These are phyloP conservation scores for Amphiprion percula DNA, from an alignment of 2,113 vertebrate species.

Conservation along the genomic window DNA sequence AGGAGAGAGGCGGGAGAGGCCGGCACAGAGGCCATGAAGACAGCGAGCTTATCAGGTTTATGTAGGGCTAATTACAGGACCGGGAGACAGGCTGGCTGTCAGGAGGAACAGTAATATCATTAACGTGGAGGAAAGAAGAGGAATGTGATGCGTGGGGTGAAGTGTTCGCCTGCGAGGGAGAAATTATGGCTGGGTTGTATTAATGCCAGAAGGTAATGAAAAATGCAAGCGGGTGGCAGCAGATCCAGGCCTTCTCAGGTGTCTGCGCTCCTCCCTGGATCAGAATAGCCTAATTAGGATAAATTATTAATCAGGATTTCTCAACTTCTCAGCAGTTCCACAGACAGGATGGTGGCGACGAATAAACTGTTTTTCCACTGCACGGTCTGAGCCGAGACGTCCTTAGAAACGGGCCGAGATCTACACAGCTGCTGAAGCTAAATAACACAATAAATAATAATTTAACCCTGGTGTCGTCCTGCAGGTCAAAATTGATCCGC, in stretches of 20 bases:
- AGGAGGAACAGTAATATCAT: conserved; percentile 56
- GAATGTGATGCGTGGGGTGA: conserved; percentile 30
- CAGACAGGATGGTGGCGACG: not conserved
- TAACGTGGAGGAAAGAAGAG: conserved; percentile 38
- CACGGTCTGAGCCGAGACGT: not conserved
- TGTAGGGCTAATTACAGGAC: conserved; percentile 62
- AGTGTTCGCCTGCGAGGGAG: conserved; percentile 33
- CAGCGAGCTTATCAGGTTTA: conserved; percentile 54
- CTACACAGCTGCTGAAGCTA: not conserved
- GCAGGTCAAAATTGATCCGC: too few species aligned
- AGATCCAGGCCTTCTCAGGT: conserved; percentile 65
- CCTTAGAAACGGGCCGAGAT: not conserved
- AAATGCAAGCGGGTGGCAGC: conserved; percentile 61
- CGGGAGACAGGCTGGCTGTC: conserved; percentile 54
- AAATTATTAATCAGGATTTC: conserved; percentile 70
- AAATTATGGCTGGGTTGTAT: conserved; percentile 46
- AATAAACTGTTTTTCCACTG: conserved; percentile 23
- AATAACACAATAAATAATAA: too few species aligned
- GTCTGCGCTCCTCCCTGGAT: conserved; percentile 47
- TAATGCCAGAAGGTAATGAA: conserved; percentile 64
- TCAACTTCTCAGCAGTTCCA: conserved; percentile 48
- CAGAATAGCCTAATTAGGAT: conserved; percentile 70
- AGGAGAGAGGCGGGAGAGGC: conserved; percentile 42
- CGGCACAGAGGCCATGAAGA: conserved; percentile 33
- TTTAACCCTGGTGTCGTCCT: too few species aligned